Percentiles rank a stretch among this genome's conserved stretches.
Evolutionary conservation across 2,797 vertebrate genomes (phyloP).

Genomic region (Liasis olivaceus): DNA sequence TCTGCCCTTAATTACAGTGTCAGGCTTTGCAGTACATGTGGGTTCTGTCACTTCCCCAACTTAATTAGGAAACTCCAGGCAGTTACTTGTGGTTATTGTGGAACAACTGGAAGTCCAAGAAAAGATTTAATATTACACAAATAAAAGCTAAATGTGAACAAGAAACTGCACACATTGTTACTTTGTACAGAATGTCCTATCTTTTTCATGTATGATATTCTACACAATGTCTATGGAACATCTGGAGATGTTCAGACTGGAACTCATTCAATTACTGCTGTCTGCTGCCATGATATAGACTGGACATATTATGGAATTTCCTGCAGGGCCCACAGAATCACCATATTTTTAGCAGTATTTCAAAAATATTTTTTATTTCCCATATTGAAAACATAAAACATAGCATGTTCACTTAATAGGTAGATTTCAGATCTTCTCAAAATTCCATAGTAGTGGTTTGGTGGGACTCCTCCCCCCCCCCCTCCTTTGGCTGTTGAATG

Average conservation of each 20-base stretch:
- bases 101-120: not conserved
- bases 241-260: not conserved
- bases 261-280: conserved; percentile 10
- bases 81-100: not conserved
- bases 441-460: not conserved
- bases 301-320: not conserved
- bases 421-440: not conserved
- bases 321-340: not conserved
- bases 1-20: not conserved
- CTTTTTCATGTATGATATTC: not conserved
- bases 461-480: not conserved
- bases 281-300: not conserved
- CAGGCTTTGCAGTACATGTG: not conserved
- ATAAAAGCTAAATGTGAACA: not conserved
- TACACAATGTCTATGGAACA: conserved; percentile 1
- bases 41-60: not conserved
- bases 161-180: not conserved
- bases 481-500: not conserved
- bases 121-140: not conserved
- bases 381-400: not conserved
- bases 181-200: not conserved
- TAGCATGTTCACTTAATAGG: not conserved
- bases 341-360: conserved; percentile 7
- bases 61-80: not conserved
- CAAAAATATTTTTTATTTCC: not conserved